A percentile compares a stretch with the other conserved stretches of the same genome.
Conservation (phyloP, 2,113 vertebrate genomes). For the Lichenostomus cassidix region DNA sequence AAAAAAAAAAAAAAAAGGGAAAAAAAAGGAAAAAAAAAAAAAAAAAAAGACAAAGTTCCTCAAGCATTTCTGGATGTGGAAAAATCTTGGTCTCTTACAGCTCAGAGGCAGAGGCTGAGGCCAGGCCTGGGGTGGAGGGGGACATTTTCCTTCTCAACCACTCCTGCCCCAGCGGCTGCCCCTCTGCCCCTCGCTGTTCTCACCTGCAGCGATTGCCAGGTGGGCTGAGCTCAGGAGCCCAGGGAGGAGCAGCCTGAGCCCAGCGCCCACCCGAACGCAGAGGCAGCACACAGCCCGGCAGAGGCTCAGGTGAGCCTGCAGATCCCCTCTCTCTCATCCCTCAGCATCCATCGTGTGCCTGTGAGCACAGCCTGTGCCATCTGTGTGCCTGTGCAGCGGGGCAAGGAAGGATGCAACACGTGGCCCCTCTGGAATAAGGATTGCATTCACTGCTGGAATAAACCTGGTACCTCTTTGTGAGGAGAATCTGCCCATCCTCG, state of each 20-base stretch:
- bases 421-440: neutral
- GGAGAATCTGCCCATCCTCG: neutral
- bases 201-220: neutral
- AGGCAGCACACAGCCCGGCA: rapidly evolving
- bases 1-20: neutral
- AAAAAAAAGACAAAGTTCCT: neutral
- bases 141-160: neutral
- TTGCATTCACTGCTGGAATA: neutral
- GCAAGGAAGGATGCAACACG: neutral
- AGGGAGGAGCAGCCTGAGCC: neutral
- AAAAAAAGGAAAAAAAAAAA: neutral
- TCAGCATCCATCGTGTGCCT: rapidly evolving
- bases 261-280: too few relatives aligned
- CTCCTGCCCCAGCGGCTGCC: neutral
- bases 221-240: rapidly evolving
- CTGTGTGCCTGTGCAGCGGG: neutral
- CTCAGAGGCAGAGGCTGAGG: neutral
- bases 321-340: neutral
- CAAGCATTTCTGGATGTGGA: neutral
- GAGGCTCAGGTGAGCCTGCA: neutral
- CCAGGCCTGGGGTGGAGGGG: neutral
- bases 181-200: rapidly evolving
- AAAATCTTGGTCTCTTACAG: neutral
- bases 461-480: neutral
- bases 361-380: neutral